Evolutionary conservation across 2,797 vertebrate species (phyloP).

Genomic region (Rachycentron canadum): DNA sequence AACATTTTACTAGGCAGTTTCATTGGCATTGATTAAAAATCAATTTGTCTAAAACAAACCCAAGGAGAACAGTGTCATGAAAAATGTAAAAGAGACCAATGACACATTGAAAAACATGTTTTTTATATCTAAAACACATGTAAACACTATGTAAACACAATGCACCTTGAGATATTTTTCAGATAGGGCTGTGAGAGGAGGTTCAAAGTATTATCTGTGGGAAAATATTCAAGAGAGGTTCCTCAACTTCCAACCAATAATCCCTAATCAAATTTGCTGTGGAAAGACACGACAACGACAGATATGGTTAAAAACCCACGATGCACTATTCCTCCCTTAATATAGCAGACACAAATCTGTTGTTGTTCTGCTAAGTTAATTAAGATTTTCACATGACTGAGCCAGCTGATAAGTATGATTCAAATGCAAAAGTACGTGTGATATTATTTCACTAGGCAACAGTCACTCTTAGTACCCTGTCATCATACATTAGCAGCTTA

Average conservation of each 20-base stretch:
- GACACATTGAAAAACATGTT: background rate
- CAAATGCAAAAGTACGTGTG: constrained; percentile 41
- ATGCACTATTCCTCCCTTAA: background rate
- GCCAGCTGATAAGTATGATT: constrained; percentile 24
- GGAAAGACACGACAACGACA: background rate
- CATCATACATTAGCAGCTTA: constrained; percentile 41
- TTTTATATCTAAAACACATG: background rate
- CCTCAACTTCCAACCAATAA: too few relatives aligned
- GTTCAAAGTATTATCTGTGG: constrained; percentile 7
- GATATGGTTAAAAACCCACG: background rate
- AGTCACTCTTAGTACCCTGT: constrained; percentile 30
- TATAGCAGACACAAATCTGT: constrained; percentile 9
- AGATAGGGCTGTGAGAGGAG: background rate
- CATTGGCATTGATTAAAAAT: constrained; percentile 26
- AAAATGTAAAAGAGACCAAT: background rate
- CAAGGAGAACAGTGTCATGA: constrained; percentile 15
- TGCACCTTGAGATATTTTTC: constrained; percentile 11
- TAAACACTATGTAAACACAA: background rate
- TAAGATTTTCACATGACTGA: background rate
- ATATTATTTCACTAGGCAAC: constrained; percentile 35
- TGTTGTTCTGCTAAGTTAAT: constrained; percentile 2
- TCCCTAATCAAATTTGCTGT: background rate
- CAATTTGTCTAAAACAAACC: background rate
- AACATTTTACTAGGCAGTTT: constrained; percentile 17
- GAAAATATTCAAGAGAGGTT: constrained; percentile 3